A percentile compares a stretch with the other conserved stretches of the same genome.
phyloP scores from a whole-genome alignment of 2,113 vertebrate species.

The Alligator mississippiensis region DNA sequence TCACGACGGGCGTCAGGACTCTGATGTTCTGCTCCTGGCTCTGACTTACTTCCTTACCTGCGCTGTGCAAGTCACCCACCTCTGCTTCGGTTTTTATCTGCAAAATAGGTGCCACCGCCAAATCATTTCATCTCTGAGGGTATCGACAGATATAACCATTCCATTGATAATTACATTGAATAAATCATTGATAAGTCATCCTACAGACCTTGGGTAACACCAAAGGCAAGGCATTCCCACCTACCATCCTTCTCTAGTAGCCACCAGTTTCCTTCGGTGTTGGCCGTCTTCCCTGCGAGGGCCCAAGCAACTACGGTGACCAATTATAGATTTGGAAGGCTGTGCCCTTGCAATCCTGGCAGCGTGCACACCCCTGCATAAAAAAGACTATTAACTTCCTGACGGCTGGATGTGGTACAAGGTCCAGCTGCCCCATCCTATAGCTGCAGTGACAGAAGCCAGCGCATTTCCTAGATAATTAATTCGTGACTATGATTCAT shows the following conservation, averaged over 20 bases:
- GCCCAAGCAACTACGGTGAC: neutral
- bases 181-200: neutral
- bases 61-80: neutral
- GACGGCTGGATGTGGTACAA: neutral
- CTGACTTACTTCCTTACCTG: neutral
- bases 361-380: neutral
- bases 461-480: neutral
- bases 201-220: neutral
- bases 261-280: neutral
- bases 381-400: neutral
- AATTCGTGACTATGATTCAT: neutral
- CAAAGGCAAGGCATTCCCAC: neutral
- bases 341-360: neutral
- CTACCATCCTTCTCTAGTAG: neutral
- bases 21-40: neutral
- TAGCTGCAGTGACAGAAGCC: neutral
- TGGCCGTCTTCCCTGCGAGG: neutral
- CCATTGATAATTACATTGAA: no score
- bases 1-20: neutral
- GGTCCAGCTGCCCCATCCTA: neutral
- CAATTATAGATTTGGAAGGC: neutral
- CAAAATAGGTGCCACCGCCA: neutral
- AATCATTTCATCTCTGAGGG: neutral
- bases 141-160: no score
- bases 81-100: neutral